A percentile compares a stretch with the other conserved stretches of the same genome.
Evolutionary conservation across 2,888 invertebrate species (phyloP).

Genomic region (Leptura quadrifasciata): DNA sequence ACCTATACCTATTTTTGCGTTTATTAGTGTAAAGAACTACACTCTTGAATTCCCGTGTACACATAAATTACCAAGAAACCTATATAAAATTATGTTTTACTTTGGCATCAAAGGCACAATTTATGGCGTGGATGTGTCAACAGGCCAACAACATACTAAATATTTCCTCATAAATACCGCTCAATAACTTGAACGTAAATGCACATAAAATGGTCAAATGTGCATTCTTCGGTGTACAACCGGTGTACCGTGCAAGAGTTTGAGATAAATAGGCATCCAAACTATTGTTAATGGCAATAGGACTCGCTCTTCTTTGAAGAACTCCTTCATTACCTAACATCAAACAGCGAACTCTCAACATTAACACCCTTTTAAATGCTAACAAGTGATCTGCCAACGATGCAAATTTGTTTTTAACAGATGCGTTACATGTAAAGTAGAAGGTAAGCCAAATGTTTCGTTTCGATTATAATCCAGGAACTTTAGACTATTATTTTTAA

Average conservation of each 20-base stretch:
- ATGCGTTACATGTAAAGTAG: constrained; percentile 21
- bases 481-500: neutral
- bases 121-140: constrained; percentile 37
- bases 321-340: constrained; percentile 42
- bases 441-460: constrained; percentile 2
- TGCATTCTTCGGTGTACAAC: constrained; percentile 40
- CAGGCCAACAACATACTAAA: constrained; percentile 37
- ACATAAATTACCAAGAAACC: constrained; percentile 33
- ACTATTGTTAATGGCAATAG: constrained; percentile 40
- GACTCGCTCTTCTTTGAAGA: constrained; percentile 34
- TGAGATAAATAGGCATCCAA: constrained; percentile 37
- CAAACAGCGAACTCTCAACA: constrained; percentile 26
- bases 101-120: constrained; percentile 40
- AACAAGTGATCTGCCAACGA: constrained; percentile 37
- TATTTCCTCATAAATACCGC: constrained; percentile 42
- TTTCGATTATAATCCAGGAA: neutral
- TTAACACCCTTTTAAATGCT: constrained; percentile 41
- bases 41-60: constrained; percentile 18
- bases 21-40: constrained; percentile 19
- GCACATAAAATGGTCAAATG: constrained; percentile 44
- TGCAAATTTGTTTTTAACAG: constrained; percentile 25
- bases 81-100: constrained; percentile 33
- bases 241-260: constrained; percentile 39
- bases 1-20: neutral
- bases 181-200: constrained; percentile 42